Percentiles rank a stretch among this genome's conserved stretches.
phyloP scores from a whole-genome alignment of 2,797 vertebrate species.

The Takifugu rubripes region DNA sequence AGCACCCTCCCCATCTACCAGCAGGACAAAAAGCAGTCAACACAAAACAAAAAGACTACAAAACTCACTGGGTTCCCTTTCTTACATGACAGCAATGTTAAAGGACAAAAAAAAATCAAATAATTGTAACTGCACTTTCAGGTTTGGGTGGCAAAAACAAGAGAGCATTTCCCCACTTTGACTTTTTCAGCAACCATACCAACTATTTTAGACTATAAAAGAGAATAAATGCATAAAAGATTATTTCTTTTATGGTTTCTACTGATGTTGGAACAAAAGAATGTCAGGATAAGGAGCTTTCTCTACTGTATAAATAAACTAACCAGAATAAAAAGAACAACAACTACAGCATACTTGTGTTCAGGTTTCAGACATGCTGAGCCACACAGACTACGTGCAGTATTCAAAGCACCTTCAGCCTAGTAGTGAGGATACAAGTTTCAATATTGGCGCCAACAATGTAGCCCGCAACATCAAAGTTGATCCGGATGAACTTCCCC shows the following conservation, averaged over 20 bases:
- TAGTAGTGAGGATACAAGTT: slow-evolving; percentile 75
- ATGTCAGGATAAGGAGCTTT: neutral
- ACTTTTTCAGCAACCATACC: no score
- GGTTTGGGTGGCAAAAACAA: no score
- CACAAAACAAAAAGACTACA: no score
- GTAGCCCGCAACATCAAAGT: slow-evolving; percentile 85
- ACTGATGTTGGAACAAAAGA: slow-evolving; percentile 6
- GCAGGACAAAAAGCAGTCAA: no score
- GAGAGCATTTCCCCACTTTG: no score
- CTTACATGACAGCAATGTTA: no score
- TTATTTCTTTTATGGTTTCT: neutral
- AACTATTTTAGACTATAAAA: no score
- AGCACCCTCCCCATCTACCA: no score
- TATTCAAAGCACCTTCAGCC: slow-evolving; percentile 12
- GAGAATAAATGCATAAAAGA: neutral
- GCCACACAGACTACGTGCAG: neutral
- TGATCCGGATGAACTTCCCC: slow-evolving; percentile 79
- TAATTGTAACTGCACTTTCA: no score
- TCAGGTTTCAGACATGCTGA: slow-evolving; percentile 15
- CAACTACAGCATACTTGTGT: slow-evolving; percentile 32
- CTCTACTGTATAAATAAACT: slow-evolving; percentile 19
- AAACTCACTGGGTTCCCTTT: no score
- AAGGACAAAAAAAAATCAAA: no score
- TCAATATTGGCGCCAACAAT: slow-evolving; percentile 95
- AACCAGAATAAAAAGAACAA: slow-evolving; percentile 13